Conservation (phyloP, 2,113 vertebrate species). For the Bucco capensis region DNA sequence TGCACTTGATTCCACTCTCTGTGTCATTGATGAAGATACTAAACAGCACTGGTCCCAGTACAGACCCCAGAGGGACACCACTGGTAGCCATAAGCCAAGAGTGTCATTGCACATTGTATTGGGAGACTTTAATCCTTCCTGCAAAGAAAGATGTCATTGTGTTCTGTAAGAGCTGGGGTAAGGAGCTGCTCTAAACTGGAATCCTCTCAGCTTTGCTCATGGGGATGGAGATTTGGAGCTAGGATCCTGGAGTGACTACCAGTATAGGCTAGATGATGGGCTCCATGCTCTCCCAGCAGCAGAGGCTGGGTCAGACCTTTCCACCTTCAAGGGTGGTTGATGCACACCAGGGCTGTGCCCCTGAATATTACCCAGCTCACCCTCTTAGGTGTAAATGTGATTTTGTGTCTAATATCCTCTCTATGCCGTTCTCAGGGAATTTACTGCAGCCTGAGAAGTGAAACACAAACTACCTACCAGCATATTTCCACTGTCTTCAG, state of each 20-base stretch:
- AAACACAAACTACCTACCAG: background rate
- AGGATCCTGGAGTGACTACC: background rate
- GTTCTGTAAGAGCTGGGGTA: background rate
- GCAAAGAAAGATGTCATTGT: fast-evolving
- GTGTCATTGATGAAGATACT: background rate
- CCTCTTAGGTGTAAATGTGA: background rate
- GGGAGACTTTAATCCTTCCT: background rate
- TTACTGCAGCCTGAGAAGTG: background rate
- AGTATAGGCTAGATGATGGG: background rate
- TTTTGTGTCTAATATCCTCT: background rate
- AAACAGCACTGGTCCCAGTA: background rate
- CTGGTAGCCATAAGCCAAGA: background rate
- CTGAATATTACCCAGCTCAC: fast-evolving
- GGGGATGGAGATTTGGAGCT: fast-evolving
- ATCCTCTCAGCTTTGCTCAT: background rate
- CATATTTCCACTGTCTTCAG: constrained; percentile 11
- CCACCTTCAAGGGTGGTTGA: fast-evolving
- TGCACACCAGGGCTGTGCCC: background rate
- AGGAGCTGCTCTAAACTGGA: background rate
- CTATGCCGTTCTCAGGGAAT: background rate
- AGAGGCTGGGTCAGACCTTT: background rate
- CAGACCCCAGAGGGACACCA: background rate
- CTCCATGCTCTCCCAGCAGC: background rate
- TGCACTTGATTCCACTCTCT: background rate
- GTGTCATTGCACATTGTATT: fast-evolving